Conservation (phyloP, 2,113 vertebrate genomes). For the Isichthys henryi region DNA sequence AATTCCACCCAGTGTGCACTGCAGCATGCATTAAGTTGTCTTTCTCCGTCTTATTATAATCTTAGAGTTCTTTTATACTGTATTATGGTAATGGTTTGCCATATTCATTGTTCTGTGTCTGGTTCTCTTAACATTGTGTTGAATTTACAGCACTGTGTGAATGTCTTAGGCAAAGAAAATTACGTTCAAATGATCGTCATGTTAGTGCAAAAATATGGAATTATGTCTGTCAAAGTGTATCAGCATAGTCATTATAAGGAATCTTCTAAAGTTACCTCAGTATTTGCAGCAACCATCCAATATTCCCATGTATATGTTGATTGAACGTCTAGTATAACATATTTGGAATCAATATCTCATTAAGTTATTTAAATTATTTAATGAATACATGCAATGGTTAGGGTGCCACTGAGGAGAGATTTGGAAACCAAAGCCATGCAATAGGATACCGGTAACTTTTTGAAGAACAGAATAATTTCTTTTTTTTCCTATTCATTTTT, state of each 20-base stretch:
- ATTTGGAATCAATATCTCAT: background rate
- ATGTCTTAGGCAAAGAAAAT: background rate
- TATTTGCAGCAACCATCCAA: background rate
- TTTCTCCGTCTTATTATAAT: background rate
- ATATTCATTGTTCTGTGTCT: background rate
- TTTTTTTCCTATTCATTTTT: background rate
- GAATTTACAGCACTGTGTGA: background rate
- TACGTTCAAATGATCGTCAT: background rate
- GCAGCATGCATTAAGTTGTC: background rate
- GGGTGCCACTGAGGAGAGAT: background rate
- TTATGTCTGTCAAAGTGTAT: background rate
- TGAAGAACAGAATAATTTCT: background rate
- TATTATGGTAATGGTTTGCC: background rate
- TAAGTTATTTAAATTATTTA: background rate
- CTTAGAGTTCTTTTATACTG: background rate
- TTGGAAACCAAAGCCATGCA: too few species aligned
- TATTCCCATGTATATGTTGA: background rate
- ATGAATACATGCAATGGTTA: background rate
- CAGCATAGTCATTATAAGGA: background rate
- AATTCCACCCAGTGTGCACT: background rate
- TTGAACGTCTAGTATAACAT: background rate
- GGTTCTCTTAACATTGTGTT: background rate
- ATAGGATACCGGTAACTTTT: too few species aligned
- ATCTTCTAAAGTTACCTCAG: background rate
- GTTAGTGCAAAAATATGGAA: background rate